Conservation (phyloP, 2,888 invertebrate species). For the Hypomecis punctinalis region DNA sequence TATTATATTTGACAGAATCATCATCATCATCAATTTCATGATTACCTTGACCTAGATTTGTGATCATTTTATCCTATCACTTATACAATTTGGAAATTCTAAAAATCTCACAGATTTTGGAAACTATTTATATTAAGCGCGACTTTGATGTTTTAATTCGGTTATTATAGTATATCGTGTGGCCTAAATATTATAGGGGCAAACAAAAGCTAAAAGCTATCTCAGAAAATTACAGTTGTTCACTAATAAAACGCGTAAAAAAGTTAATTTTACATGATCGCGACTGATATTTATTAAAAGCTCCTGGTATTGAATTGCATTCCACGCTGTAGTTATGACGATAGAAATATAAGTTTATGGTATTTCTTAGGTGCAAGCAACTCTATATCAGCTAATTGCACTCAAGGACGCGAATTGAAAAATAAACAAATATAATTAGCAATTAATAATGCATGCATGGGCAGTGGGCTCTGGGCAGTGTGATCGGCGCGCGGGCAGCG, state of each 20-base stretch:
- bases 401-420: constrained; percentile 24
- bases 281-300: background rate
- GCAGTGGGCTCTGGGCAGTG: constrained; percentile 47
- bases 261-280: too few species aligned
- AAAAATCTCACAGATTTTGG: background rate
- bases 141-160: too few species aligned
- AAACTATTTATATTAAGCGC: too few species aligned
- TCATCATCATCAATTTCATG: too few species aligned
- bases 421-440: constrained; percentile 31
- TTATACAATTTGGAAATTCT: background rate
- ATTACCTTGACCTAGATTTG: too few species aligned
- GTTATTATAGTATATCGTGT: too few species aligned
- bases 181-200: too few species aligned
- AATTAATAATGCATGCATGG: constrained; percentile 45
- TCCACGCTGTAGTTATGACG: constrained; percentile 1
- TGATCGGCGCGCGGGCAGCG: constrained; percentile 42
- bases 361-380: constrained; percentile 17
- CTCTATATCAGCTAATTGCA: constrained; percentile 21
- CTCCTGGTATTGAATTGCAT: background rate
- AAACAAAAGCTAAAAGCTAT: too few species aligned
- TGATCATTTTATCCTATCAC: too few species aligned
- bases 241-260: background rate
- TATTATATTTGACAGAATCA: too few species aligned
- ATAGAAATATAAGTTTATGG: constrained; percentile 1
- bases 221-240: too few species aligned